Conservation (phyloP, 2,113 vertebrate genomes). For the Tringa solitaria region DNA sequence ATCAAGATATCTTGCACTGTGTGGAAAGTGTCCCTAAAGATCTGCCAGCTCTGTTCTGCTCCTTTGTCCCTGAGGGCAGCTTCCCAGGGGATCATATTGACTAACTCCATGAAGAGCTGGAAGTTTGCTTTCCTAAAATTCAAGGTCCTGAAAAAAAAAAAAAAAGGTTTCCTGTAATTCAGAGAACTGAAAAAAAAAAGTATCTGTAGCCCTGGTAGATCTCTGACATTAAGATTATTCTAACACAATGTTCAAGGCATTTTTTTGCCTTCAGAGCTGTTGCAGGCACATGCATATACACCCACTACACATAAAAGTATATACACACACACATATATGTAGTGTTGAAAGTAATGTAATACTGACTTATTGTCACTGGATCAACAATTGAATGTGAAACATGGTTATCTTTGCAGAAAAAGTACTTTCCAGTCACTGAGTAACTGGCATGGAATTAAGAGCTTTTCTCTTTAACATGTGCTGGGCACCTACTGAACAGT, state of each 20-base stretch:
- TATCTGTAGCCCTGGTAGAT: neutral
- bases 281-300: neutral
- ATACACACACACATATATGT: accelerated
- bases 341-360: neutral
- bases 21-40: neutral
- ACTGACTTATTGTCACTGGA: neutral
- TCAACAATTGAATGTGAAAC: neutral
- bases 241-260: neutral
- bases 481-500: neutral
- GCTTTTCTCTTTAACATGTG: neutral
- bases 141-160: neutral
- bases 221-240: neutral
- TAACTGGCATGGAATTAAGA: neutral
- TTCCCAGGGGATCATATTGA: neutral
- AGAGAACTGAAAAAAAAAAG: neutral
- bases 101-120: neutral
- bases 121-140: neutral
- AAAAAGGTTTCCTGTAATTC: neutral
- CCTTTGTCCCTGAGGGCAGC: neutral
- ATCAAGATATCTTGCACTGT: neutral
- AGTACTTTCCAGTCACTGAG: neutral
- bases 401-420: neutral
- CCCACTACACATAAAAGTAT: neutral
- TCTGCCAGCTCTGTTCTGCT: neutral
- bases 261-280: neutral